phyloP scores from a whole-genome alignment of 2,888 invertebrate species.

The Onthophagus sagittarius region DNA sequence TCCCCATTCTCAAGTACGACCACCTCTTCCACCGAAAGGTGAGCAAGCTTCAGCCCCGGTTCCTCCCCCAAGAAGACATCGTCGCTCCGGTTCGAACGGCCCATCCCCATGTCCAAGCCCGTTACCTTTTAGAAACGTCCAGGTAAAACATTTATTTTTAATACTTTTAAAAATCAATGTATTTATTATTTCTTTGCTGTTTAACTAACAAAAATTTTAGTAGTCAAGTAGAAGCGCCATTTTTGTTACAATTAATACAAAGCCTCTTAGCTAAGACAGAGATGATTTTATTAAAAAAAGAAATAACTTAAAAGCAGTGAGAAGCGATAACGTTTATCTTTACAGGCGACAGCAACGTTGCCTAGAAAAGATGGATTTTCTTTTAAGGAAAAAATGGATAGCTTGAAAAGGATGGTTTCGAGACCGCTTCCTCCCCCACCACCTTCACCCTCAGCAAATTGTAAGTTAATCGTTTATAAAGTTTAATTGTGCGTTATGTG shows the following conservation, averaged over 20 bases:
- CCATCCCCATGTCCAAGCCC: slow-evolving; percentile 51
- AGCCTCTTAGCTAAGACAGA: slow-evolving; percentile 30
- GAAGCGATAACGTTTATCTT: slow-evolving; percentile 42
- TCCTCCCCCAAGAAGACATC: slow-evolving; percentile 63
- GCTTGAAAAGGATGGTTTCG: slow-evolving; percentile 48
- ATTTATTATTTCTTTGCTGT: background rate
- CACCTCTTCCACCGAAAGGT: slow-evolving; percentile 68
- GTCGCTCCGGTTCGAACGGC: slow-evolving; percentile 53
- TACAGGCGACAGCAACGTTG: slow-evolving; percentile 35
- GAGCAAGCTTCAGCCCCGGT: slow-evolving; percentile 55
- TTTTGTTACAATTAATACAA: slow-evolving; percentile 13
- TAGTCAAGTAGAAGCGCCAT: background rate
- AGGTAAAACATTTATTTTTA: slow-evolving; percentile 36
- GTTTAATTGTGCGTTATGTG: background rate
- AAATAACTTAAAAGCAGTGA: slow-evolving; percentile 28
- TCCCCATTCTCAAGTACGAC: slow-evolving; percentile 41
- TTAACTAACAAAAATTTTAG: background rate
- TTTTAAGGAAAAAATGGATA: slow-evolving; percentile 51
- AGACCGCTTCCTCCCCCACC: slow-evolving; percentile 58
- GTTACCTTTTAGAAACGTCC: slow-evolving; percentile 46
- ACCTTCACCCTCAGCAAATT: slow-evolving; percentile 17
- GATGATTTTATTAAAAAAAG: slow-evolving; percentile 5
- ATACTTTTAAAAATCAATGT: background rate
- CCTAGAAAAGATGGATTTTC: slow-evolving; percentile 42
- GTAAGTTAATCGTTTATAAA: slow-evolving; percentile 12